Evolutionary conservation across 2,888 invertebrate species (phyloP).

Genomic region (Portevinia maculata): DNA sequence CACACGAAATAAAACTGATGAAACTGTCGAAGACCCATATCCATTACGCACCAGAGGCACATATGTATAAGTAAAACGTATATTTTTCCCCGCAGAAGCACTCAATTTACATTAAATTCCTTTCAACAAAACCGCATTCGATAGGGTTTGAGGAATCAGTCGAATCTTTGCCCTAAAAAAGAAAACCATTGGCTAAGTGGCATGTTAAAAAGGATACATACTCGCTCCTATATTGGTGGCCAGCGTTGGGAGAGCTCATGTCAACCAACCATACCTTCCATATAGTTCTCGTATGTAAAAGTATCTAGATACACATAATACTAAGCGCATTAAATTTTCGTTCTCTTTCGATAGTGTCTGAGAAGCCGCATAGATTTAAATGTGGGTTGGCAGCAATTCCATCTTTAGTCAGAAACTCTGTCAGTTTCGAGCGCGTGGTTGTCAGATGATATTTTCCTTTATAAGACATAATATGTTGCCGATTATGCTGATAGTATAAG

Average conservation of each 20-base stretch:
- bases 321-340: conserved; percentile 15
- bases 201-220: conserved; percentile 58
- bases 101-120: conserved; percentile 48
- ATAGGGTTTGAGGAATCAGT: conserved; percentile 33
- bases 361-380: conserved; percentile 24
- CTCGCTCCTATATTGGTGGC: too few relatives aligned
- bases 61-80: conserved; percentile 26
- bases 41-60: conserved; percentile 37
- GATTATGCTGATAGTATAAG: conserved; percentile 8
- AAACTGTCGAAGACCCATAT: conserved; percentile 29
- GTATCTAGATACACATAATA: conserved; percentile 3
- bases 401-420: conserved; percentile 15
- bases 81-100: conserved; percentile 31
- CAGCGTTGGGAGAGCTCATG: conserved; percentile 9
- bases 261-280: conserved; percentile 12
- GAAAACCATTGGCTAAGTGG: conserved; percentile 47
- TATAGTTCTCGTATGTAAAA: background rate
- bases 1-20: conserved; percentile 6
- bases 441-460: conserved; percentile 4
- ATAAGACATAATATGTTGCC: conserved; percentile 4
- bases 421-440: conserved; percentile 16
- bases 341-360: conserved; percentile 1
- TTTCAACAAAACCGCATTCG: conserved; percentile 47
- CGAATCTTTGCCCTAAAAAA: conserved; percentile 3
- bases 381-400: conserved; percentile 33